phyloP scores from a whole-genome alignment of 2,113 vertebrate species.

The Takifugu flavidus region DNA sequence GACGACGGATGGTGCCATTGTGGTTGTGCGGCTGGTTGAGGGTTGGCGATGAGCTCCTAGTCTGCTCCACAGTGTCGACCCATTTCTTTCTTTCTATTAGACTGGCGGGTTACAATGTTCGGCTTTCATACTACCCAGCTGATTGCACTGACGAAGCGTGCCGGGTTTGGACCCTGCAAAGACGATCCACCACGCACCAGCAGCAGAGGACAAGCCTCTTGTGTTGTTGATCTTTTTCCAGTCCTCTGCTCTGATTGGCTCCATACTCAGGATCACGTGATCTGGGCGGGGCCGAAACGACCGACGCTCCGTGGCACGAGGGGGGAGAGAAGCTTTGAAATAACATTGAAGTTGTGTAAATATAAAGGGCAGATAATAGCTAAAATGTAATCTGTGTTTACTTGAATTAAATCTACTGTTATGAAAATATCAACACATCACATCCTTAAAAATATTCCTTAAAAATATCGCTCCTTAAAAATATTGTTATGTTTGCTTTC shows the following conservation, averaged over 20 bases:
- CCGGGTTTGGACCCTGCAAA: constrained; percentile 8
- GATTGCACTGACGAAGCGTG: background rate
- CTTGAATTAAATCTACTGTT: too few species aligned
- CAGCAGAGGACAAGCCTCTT: background rate
- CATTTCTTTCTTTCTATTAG: background rate
- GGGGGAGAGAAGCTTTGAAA: background rate
- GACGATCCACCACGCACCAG: background rate
- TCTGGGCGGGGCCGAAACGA: constrained; percentile 17
- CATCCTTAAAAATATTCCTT: too few species aligned
- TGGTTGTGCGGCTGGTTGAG: constrained; percentile 63
- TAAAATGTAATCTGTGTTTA: too few species aligned
- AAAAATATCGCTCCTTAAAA: too few species aligned
- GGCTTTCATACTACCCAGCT: background rate
- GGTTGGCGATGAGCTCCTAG: constrained; percentile 16
- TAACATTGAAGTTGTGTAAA: too few species aligned
- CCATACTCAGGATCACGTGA: constrained; percentile 30
- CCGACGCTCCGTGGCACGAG: constrained; percentile 10
- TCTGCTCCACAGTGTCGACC: constrained; percentile 1
- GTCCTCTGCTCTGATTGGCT: constrained; percentile 41
- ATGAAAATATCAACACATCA: too few species aligned
- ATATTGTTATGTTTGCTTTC: background rate
- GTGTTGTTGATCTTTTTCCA: constrained; percentile 13
- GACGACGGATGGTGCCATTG: constrained; percentile 87
- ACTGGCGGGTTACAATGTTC: background rate
- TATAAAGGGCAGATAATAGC: too few species aligned